Conservation (phyloP, 2,113 vertebrate species). For the Trematocara marginatum region DNA sequence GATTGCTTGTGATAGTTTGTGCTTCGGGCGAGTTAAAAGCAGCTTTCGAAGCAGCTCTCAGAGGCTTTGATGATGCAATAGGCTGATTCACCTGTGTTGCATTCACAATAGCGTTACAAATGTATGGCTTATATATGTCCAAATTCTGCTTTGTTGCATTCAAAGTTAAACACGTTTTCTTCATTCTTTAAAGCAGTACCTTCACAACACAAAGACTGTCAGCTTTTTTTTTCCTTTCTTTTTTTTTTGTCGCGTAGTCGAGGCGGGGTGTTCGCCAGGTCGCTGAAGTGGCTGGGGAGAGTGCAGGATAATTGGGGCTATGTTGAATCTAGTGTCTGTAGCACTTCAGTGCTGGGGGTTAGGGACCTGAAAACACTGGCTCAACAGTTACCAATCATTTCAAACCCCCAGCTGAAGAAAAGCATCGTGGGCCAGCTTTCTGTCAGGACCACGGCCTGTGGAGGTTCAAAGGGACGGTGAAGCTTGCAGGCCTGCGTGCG, state of each 20-base stretch:
- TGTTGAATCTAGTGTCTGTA: constrained; percentile 91
- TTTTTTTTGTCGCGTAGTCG: background rate
- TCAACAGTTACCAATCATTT: constrained; percentile 92
- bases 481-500: constrained; percentile 37
- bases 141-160: background rate
- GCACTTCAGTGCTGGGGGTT: constrained; percentile 80
- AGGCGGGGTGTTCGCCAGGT: background rate
- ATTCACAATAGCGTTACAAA: background rate
- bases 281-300: constrained; percentile 58
- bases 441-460: constrained; percentile 73
- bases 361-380: constrained; percentile 81
- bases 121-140: background rate
- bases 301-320: constrained; percentile 87
- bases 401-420: constrained; percentile 73
- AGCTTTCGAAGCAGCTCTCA: background rate
- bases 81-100: background rate
- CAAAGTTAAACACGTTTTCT: background rate
- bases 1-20: background rate
- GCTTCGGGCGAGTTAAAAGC: background rate
- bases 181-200: background rate
- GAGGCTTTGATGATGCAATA: background rate
- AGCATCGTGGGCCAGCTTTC: constrained; percentile 72
- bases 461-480: constrained; percentile 84
- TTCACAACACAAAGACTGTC: background rate
- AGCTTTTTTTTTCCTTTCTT: background rate